Conservation (phyloP, 2,113 vertebrate species). For the Rattus rattus region DNA sequence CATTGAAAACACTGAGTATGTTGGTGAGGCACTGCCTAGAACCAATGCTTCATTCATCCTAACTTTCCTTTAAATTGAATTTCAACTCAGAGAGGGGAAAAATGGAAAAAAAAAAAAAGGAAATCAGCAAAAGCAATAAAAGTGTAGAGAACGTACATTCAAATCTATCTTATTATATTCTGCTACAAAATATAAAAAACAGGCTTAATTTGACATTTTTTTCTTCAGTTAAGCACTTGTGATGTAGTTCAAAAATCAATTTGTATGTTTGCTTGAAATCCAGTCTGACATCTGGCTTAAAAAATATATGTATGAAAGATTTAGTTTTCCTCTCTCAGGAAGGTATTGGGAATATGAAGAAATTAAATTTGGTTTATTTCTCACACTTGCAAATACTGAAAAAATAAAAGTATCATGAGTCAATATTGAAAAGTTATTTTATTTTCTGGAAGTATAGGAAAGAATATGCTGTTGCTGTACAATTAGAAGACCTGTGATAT, state of each 20-base stretch:
- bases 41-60: slow-evolving; percentile 77
- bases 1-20: slow-evolving; percentile 81
- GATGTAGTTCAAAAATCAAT: slow-evolving; percentile 71
- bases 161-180: slow-evolving; percentile 59
- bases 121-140: slow-evolving; percentile 65
- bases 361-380: slow-evolving; percentile 6
- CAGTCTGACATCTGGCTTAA: slow-evolving; percentile 68
- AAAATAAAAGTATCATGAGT: background rate
- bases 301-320: slow-evolving; percentile 21
- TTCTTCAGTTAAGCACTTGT: slow-evolving; percentile 55
- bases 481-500: background rate
- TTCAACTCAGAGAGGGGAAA: slow-evolving; percentile 63
- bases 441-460: background rate
- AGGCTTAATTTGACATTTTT: slow-evolving; percentile 33
- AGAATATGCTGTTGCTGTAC: background rate
- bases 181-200: slow-evolving; percentile 56
- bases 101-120: slow-evolving; percentile 58
- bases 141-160: slow-evolving; percentile 64
- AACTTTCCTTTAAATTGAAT: slow-evolving; percentile 78
- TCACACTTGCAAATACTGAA: slow-evolving; percentile 15
- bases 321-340: background rate
- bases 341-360: background rate
- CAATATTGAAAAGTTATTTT: background rate
- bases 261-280: slow-evolving; percentile 50
- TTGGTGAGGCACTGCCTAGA: slow-evolving; percentile 65